These are phyloP conservation scores for Drosophila mimetica DNA, from an alignment of 2,888 invertebrate species.

Conservation along the genomic window DNA sequence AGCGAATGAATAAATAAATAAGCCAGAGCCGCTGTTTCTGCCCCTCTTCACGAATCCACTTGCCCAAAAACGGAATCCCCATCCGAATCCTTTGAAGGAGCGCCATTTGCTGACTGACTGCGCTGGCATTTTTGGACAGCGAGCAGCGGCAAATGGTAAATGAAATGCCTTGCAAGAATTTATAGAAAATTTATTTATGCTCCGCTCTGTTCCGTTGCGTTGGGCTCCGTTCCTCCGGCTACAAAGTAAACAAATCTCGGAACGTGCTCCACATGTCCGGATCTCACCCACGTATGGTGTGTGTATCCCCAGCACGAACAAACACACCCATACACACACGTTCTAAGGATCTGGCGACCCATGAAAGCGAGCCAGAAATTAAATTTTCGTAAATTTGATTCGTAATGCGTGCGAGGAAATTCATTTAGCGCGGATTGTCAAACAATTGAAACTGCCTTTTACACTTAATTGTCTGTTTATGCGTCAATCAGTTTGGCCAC, in stretches of 20 bases:
- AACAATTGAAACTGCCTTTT: conserved; percentile 51
- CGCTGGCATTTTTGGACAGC: conserved; percentile 68
- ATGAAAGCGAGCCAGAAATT: conserved; percentile 73
- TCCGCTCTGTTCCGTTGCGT: conserved; percentile 37
- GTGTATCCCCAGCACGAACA: conserved; percentile 26
- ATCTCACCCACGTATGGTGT: conserved; percentile 27
- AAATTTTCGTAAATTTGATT: conserved; percentile 76
- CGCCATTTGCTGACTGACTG: conserved; percentile 56
- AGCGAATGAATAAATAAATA: conserved; percentile 79
- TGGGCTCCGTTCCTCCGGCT: conserved; percentile 47
- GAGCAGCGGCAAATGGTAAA: conserved; percentile 49
- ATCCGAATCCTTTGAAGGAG: conserved; percentile 7
- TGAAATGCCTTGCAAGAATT: conserved; percentile 80
- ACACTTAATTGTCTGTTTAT: conserved; percentile 72
- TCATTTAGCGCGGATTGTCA: conserved; percentile 60
- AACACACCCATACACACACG: conserved; percentile 1
- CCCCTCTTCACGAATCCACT: neutral
- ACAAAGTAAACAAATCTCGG: conserved; percentile 76
- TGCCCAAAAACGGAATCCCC: neutral
- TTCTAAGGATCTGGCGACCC: conserved; percentile 51
- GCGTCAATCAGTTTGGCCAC: conserved; percentile 69
- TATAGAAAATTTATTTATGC: conserved; percentile 79
- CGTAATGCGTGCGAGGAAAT: conserved; percentile 75
- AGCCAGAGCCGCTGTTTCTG: conserved; percentile 47
- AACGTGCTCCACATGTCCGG: conserved; percentile 65